Percentiles rank a stretch among this genome's conserved stretches.
Evolutionary conservation across 1,140 invertebrate species (phyloP).

Genomic region (Megalonaias nervosa): DNA sequence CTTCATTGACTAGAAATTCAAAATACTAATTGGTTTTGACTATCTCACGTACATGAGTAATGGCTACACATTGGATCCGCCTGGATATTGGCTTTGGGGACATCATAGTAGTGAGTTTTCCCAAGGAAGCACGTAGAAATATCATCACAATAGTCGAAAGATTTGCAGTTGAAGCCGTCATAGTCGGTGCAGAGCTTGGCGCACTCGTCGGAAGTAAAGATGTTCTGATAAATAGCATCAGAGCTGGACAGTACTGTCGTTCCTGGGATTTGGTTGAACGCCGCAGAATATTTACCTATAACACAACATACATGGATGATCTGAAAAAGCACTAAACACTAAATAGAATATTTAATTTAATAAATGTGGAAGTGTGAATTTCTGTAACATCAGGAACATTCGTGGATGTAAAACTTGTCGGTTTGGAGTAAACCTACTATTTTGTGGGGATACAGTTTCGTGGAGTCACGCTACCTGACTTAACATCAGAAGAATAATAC

Average conservation of each 20-base stretch:
- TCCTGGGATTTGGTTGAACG: slow-evolving; percentile 46
- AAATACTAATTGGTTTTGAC: not conserved
- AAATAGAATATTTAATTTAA: not conserved
- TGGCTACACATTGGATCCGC: slow-evolving; percentile 52
- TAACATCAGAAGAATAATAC: no score
- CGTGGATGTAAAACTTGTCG: no score
- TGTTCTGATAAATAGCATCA: slow-evolving; percentile 55
- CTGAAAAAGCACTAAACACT: not conserved
- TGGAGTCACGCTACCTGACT: no score
- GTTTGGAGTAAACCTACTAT: no score
- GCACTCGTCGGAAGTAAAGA: slow-evolving; percentile 51
- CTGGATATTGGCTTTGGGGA: slow-evolving; percentile 46
- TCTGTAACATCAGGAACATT: no score
- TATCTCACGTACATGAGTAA: slow-evolving; percentile 54
- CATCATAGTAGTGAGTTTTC: slow-evolving; percentile 51
- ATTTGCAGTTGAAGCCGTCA: slow-evolving; percentile 56
- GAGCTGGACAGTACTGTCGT: slow-evolving; percentile 50
- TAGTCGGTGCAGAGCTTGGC: slow-evolving; percentile 57
- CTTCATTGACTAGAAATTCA: not conserved
- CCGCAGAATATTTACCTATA: slow-evolving; percentile 53
- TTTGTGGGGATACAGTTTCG: no score
- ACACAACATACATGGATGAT: slow-evolving; percentile 5
- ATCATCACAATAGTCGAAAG: slow-evolving; percentile 59
- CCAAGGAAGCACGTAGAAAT: slow-evolving; percentile 58
- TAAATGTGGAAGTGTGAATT: no score